These are phyloP conservation scores for Bombylius major DNA, from an alignment of 2,888 invertebrate species.

Conservation along the genomic window DNA sequence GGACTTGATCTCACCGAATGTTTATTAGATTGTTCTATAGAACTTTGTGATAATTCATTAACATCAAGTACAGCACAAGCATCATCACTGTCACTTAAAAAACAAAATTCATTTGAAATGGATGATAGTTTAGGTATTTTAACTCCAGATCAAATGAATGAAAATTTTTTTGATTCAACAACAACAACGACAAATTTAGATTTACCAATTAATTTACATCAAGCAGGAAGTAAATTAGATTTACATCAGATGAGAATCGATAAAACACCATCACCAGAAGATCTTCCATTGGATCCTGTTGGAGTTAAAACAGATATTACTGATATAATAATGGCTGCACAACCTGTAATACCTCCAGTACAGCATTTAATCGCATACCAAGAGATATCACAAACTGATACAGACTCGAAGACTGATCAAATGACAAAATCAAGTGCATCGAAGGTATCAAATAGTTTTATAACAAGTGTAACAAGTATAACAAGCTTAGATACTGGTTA, in stretches of 20 bases:
- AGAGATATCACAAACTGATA: conserved; percentile 42
- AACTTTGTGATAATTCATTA: conserved; percentile 32
- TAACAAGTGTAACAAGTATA: conserved; percentile 80
- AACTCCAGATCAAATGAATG: conserved; percentile 81
- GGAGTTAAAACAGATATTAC: conserved; percentile 48
- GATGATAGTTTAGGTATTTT: conserved; percentile 77
- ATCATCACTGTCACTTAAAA: conserved; percentile 29
- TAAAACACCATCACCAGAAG: conserved; percentile 75
- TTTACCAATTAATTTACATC: conserved; percentile 42
- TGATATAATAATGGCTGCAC: conserved; percentile 38
- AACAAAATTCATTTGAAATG: conserved; percentile 67
- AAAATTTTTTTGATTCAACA: conserved; percentile 48
- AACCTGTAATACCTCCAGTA: conserved; percentile 12
- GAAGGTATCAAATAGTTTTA: conserved; percentile 62
- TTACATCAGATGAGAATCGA: conserved; percentile 45
- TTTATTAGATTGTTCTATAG: conserved; percentile 34
- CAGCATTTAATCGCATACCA: conserved; percentile 27
- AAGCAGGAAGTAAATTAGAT: conserved; percentile 34
- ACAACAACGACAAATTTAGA: conserved; percentile 47
- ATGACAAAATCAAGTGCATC: conserved; percentile 48
- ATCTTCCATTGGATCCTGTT: conserved; percentile 65
- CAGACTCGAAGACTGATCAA: conserved; percentile 44
- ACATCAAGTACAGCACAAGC: conserved; percentile 22
- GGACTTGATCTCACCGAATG: conserved; percentile 33
- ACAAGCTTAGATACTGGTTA: conserved; percentile 89